Base-by-base conservation (phyloP, 1,140 invertebrate species). In the Drosophila hydei region DNA sequence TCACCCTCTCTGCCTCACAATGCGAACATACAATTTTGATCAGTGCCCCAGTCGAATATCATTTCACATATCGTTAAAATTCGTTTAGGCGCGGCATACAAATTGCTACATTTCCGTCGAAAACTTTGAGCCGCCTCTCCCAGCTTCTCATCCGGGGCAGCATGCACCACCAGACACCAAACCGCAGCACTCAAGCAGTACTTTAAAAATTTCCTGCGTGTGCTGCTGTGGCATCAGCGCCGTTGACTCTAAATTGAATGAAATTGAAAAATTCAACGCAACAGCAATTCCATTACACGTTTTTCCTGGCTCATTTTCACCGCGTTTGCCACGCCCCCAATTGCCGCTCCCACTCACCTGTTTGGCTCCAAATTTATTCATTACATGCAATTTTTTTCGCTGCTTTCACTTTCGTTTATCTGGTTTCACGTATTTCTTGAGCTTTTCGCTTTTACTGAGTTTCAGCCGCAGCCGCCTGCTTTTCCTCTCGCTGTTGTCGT, bases 21-120 rank as follows among this genome's bases (percentile, higher is more conserved):
- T 30, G 19, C 71, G 58, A 38, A 45, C 30, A 38, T 74, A 87
- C 77, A 87, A 78, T 88, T 87, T 88, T 88, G 83, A 88, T 88
- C 83, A 77, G 83, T 69, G 65, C 65, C 71, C 58, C 27, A 62
- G 75, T 79, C 83, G 75, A 88, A 88, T 88, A 88, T 88, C 83
- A 88, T 88, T 88, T 88, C 83, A 88, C 83, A 88, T 88, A 88
- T 88, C 83, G 83, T 88, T 88, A 88, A 88, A 88, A 88, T 83
- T 88, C 83, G 83, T 88, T 88, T 88, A 88, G 83, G 83, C 83
- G 59, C 78, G 83, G 83, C 83, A 88, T 88, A 88, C 83, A 88
- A 88, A 88, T 88, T 88, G 83, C 83, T 88, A 88, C 83, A 88
- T 88, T 88, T 88, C 78, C 83, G 83, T 71, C 59, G 64, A 65